Evolutionary conservation across 2,888 invertebrate genomes (phyloP).

Genomic region (Germaria angustata): DNA sequence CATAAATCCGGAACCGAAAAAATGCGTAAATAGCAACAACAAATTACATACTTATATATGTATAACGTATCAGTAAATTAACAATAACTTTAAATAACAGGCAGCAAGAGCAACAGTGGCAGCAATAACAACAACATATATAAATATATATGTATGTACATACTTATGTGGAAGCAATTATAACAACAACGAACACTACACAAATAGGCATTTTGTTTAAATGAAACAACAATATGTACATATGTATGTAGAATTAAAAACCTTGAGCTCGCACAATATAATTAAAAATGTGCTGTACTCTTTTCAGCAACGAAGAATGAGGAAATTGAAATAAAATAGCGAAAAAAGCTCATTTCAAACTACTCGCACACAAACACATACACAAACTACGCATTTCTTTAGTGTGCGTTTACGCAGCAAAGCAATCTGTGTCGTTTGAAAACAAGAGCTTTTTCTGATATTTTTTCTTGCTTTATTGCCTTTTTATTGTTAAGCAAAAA

Average conservation of each 20-base stretch:
- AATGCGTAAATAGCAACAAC: slow-evolving; percentile 38
- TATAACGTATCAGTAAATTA: slow-evolving; percentile 16
- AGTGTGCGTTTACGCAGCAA: slow-evolving; percentile 41
- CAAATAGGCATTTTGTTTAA: slow-evolving; percentile 3
- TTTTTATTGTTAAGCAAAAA: slow-evolving; percentile 1
- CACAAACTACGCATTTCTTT: neutral
- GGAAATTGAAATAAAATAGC: slow-evolving; percentile 32
- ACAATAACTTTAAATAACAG: slow-evolving; percentile 26
- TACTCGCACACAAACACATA: neutral
- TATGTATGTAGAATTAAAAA: slow-evolving; percentile 54
- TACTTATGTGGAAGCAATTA: neutral
- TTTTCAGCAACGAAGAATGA: slow-evolving; percentile 14
- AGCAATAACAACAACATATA: slow-evolving; percentile 9
- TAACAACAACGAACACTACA: slow-evolving; percentile 10
- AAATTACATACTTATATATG: neutral
- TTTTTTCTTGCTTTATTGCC: neutral
- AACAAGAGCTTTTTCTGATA: slow-evolving; percentile 11
- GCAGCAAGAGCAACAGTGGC: slow-evolving; percentile 12
- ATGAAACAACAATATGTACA: slow-evolving; percentile 30
- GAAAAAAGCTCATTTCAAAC: slow-evolving; percentile 26
- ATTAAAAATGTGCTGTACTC: slow-evolving; percentile 67
- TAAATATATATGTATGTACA: no score
- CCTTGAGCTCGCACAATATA: slow-evolving; percentile 70
- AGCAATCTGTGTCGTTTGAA: slow-evolving; percentile 4
- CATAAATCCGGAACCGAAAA: slow-evolving; percentile 53